phyloP scores from a whole-genome alignment of 2,113 vertebrate genomes.

The Neoarius graeffei region DNA sequence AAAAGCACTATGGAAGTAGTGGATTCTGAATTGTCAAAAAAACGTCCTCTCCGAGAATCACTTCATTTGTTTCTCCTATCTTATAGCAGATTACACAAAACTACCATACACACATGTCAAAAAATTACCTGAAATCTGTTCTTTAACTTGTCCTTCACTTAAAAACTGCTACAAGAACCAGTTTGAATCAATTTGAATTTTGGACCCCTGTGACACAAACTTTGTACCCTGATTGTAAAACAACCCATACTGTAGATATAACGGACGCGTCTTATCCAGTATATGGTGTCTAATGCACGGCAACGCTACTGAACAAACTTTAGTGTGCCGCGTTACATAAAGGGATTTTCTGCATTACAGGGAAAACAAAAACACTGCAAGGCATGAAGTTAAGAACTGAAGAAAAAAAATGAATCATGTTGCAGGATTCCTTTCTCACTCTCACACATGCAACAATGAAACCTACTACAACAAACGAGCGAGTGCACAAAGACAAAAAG shows the following conservation, averaged over 20 bases:
- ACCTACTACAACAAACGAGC: neutral
- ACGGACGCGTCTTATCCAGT: neutral
- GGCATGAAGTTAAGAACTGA: neutral
- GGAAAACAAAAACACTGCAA: neutral
- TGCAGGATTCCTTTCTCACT: neutral
- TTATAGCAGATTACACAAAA: too few relatives aligned
- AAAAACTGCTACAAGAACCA: too few relatives aligned
- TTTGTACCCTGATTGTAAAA: too few relatives aligned
- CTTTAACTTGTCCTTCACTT: too few relatives aligned
- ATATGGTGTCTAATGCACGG: neutral
- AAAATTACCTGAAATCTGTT: too few relatives aligned
- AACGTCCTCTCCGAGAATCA: too few relatives aligned
- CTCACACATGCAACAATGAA: neutral
- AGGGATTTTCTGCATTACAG: conserved; percentile 36
- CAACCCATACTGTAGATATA: neutral
- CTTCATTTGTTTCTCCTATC: too few relatives aligned
- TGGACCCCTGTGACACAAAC: too few relatives aligned
- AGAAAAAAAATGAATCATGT: neutral
- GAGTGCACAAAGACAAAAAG: neutral
- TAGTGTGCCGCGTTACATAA: conserved; percentile 14
- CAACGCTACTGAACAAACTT: neutral
- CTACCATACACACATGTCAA: too few relatives aligned
- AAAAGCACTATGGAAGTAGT: too few relatives aligned
- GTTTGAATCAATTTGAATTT: too few relatives aligned
- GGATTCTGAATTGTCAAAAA: too few relatives aligned